Conservation (phyloP, 2,888 invertebrate species). For the Balanococcus diminutus region DNA sequence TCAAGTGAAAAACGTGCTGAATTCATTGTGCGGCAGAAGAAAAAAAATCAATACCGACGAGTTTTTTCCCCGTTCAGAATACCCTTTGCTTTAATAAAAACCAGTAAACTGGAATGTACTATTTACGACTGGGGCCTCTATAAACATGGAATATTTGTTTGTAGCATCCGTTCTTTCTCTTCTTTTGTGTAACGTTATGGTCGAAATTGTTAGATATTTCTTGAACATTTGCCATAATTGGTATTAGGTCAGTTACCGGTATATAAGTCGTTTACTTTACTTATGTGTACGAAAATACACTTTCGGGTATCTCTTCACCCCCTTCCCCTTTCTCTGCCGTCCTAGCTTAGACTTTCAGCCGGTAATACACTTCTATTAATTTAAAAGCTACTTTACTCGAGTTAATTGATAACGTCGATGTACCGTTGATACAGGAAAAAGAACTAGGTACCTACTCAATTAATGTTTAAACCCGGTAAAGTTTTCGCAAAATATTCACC, state of each 20-base stretch:
- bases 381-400: neutral
- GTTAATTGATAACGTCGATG: neutral
- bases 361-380: neutral
- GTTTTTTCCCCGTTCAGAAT: slow-evolving; percentile 34
- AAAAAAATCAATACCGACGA: slow-evolving; percentile 37
- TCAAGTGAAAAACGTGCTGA: slow-evolving; percentile 24
- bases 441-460: neutral
- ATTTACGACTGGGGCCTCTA: neutral
- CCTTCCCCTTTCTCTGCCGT: neutral
- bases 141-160: slow-evolving; percentile 13
- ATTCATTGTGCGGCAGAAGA: neutral
- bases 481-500: neutral
- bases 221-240: slow-evolving; percentile 27
- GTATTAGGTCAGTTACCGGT: neutral
- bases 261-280: neutral
- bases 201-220: slow-evolving; percentile 14
- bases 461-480: neutral
- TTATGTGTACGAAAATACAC: neutral
- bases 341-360: neutral
- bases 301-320: neutral
- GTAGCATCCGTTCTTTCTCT: neutral
- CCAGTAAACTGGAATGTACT: slow-evolving; percentile 14
- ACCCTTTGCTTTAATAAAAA: slow-evolving; percentile 24
- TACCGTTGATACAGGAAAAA: neutral
- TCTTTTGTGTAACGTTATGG: neutral